Percentiles rank a stretch among this genome's conserved stretches.
Conservation (phyloP, 2,797 vertebrate genomes). For the Sebastes trivittatus region DNA sequence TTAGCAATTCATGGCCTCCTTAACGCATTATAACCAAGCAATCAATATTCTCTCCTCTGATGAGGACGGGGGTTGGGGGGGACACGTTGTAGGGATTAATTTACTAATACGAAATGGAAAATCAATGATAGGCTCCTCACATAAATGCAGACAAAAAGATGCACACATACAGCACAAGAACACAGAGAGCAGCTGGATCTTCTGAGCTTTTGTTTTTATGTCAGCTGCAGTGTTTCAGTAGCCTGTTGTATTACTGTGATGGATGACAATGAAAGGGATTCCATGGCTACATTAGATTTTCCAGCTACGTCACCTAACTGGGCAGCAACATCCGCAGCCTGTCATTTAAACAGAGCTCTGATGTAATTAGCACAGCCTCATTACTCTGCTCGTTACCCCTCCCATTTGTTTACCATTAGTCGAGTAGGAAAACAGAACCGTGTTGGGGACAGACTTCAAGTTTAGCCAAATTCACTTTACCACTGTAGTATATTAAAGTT, state of each 20-base stretch:
- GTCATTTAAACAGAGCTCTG: constrained; percentile 55
- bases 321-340: constrained; percentile 48
- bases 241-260: constrained; percentile 57
- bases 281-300: constrained; percentile 75
- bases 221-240: constrained; percentile 17
- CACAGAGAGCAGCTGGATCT: constrained; percentile 21
- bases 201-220: not conserved
- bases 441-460: constrained; percentile 1
- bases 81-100: constrained; percentile 62
- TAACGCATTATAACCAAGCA: constrained; percentile 59
- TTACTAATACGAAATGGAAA: constrained; percentile 70
- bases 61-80: constrained; percentile 28
- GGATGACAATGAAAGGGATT: constrained; percentile 55
- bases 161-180: not conserved
- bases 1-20: constrained; percentile 67
- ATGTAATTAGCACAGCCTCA: constrained; percentile 70
- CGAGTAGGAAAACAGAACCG: constrained; percentile 13
- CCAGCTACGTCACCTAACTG: constrained; percentile 37
- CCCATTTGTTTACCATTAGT: constrained; percentile 52
- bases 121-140: constrained; percentile 46
- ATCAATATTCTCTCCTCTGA: constrained; percentile 65
- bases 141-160: not conserved
- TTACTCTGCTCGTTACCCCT: constrained; percentile 48
- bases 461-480: constrained; percentile 6
- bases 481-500: not conserved